phyloP scores from a whole-genome alignment of 2,797 vertebrate species.

The Sebastes minor region DNA sequence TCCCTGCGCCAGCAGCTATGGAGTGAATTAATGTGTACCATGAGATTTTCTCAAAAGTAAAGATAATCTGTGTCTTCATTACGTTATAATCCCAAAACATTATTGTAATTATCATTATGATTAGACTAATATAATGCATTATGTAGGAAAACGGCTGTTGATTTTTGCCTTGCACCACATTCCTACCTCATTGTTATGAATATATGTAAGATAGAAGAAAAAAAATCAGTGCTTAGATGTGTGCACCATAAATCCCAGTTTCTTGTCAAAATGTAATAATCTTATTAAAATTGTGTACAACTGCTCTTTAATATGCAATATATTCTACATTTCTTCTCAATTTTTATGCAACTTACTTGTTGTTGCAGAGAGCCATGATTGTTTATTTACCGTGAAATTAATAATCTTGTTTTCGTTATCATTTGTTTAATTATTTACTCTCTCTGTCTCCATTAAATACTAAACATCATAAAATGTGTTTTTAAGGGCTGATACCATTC shows the following conservation, averaged over 20 bases:
- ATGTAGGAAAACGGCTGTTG: background rate
- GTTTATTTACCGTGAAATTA: background rate
- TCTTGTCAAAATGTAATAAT: background rate
- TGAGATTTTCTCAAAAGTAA: conserved; percentile 28
- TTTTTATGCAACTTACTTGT: background rate
- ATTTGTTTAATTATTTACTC: background rate
- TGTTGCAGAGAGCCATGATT: background rate
- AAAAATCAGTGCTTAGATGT: background rate
- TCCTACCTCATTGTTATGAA: background rate
- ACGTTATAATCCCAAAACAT: conserved; percentile 6
- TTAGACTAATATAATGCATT: background rate
- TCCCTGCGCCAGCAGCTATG: background rate
- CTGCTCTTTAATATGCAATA: background rate
- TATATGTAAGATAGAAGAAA: background rate
- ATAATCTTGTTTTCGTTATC: background rate
- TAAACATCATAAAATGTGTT: background rate
- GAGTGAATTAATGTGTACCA: conserved; percentile 29
- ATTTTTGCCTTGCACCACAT: background rate
- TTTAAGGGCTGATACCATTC: background rate
- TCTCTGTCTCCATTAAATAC: background rate
- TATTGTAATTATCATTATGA: conserved; percentile 13
- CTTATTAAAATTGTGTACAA: background rate
- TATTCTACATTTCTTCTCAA: background rate
- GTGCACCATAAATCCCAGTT: background rate
- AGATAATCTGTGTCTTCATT: conserved; percentile 31